Percentiles rank a stretch among this genome's conserved stretches.
Conservation (phyloP, 2,113 vertebrate genomes). For the Tichodroma muraria region DNA sequence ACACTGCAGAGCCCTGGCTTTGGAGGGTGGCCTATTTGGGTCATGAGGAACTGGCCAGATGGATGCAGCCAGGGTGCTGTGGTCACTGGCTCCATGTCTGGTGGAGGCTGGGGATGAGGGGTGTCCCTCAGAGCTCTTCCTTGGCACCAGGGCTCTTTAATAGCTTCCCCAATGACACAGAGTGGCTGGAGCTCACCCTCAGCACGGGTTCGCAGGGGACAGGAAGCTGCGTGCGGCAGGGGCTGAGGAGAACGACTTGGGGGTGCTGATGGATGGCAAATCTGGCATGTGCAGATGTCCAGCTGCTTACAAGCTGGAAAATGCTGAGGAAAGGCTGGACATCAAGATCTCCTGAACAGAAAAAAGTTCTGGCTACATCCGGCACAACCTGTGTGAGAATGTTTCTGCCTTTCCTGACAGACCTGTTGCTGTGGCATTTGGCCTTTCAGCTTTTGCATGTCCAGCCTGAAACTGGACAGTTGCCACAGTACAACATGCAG, state of each 20-base stretch:
- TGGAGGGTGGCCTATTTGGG: background rate
- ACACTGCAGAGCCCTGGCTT: background rate
- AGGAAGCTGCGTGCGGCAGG: background rate
- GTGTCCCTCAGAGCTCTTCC: background rate
- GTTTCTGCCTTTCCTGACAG: background rate
- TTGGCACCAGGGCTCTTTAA: fast-evolving
- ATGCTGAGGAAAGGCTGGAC: background rate
- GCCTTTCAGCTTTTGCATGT: background rate
- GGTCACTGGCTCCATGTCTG: background rate
- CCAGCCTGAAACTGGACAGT: background rate
- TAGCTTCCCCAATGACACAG: too few relatives aligned
- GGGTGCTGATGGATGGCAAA: background rate
- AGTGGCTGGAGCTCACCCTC: background rate
- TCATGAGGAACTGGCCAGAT: background rate
- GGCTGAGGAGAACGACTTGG: background rate
- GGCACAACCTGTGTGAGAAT: background rate
- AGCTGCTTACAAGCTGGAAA: background rate
- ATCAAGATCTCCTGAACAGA: background rate
- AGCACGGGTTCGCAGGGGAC: fast-evolving
- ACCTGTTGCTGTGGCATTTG: background rate
- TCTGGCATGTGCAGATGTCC: background rate
- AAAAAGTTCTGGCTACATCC: background rate
- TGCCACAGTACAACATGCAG: fast-evolving
- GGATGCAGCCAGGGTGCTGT: background rate
- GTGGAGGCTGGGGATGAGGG: background rate